These are phyloP conservation scores for Cybosia mesomella DNA, from an alignment of 2,888 invertebrate genomes.

Conservation along the genomic window DNA sequence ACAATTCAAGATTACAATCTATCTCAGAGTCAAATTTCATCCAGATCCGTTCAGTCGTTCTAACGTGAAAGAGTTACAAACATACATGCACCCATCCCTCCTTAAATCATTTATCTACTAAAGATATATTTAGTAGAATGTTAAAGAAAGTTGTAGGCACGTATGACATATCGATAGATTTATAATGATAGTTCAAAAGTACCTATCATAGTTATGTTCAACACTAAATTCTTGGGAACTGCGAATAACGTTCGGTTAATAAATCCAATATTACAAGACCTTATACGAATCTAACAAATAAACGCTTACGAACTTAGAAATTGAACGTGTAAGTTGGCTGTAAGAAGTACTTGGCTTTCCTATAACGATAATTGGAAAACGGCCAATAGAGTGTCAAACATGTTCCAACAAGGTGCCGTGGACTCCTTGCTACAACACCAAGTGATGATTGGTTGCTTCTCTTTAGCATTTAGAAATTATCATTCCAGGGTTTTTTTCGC, in stretches of 20 bases:
- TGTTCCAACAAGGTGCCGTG: neutral
- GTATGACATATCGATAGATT: too few species aligned
- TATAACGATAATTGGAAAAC: constrained; percentile 12
- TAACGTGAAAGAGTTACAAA: too few species aligned
- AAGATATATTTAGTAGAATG: too few species aligned
- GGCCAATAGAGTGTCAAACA: constrained; percentile 13
- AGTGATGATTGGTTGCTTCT: neutral
- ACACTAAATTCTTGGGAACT: neutral
- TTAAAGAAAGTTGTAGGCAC: too few species aligned
- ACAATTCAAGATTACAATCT: too few species aligned
- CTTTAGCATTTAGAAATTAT: neutral
- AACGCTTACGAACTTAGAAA: neutral
- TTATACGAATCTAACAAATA: neutral
- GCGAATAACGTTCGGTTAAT: neutral
- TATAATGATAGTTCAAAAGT: neutral
- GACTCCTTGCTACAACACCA: neutral
- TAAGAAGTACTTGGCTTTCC: too few species aligned
- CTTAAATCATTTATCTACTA: too few species aligned
- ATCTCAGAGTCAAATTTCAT: too few species aligned
- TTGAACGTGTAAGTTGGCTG: constrained; percentile 5
- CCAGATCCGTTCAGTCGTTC: too few species aligned
- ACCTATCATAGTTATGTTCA: neutral
- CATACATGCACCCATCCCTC: too few species aligned
- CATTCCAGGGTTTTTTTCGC: constrained; percentile 1
- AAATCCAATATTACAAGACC: neutral